Conservation (phyloP, 2,888 invertebrate genomes). For the Nymphalis polychloros region DNA sequence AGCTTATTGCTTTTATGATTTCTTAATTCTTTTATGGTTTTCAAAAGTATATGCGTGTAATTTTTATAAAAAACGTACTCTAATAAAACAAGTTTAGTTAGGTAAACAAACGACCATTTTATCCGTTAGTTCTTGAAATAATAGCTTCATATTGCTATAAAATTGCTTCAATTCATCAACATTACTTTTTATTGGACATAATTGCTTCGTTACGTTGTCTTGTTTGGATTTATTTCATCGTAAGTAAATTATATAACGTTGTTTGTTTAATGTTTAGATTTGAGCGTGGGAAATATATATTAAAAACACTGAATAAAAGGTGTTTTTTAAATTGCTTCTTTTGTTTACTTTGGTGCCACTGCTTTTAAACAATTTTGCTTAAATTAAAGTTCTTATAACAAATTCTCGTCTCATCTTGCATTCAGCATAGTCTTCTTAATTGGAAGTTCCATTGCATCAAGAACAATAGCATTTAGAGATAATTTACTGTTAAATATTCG, state of each 20-base stretch:
- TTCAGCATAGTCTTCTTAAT: slow-evolving; percentile 4
- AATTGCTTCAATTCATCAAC: slow-evolving; percentile 37
- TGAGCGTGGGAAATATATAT: slow-evolving; percentile 1
- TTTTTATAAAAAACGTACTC: neutral
- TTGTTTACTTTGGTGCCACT: too few species aligned
- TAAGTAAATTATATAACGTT: slow-evolving; percentile 19
- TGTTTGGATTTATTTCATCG: slow-evolving; percentile 35
- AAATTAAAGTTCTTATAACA: neutral
- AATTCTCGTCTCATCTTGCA: neutral
- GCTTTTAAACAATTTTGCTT: too few species aligned
- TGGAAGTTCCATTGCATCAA: slow-evolving; percentile 51
- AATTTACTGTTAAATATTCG: slow-evolving; percentile 13
- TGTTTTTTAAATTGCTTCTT: too few species aligned
- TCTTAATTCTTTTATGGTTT: neutral
- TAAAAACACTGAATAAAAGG: neutral
- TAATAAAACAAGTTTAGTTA: slow-evolving; percentile 17
- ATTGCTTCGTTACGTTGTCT: slow-evolving; percentile 35
- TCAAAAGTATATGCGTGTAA: neutral
- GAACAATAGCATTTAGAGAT: slow-evolving; percentile 52
- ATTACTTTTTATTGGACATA: slow-evolving; percentile 38
- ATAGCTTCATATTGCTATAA: slow-evolving; percentile 33
- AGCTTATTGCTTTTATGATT: neutral
- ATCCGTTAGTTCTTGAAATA: slow-evolving; percentile 27
- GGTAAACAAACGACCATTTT: slow-evolving; percentile 20
- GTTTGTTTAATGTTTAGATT: slow-evolving; percentile 2